phyloP scores from a whole-genome alignment of 2,797 vertebrate species.

The Sebastes minor region DNA sequence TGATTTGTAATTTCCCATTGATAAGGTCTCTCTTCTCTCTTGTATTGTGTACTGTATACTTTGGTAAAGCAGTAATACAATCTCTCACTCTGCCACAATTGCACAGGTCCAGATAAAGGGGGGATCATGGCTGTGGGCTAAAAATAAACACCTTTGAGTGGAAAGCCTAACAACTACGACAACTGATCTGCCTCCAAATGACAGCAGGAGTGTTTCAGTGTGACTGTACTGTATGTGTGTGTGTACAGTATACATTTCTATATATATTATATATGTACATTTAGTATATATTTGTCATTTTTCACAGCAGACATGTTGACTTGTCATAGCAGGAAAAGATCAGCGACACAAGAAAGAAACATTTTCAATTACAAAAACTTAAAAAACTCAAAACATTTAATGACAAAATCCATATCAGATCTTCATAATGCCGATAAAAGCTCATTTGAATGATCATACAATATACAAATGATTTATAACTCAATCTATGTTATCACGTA shows the following conservation, averaged over 20 bases:
- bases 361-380: not conserved
- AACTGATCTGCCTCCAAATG: conserved; percentile 71
- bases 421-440: not conserved
- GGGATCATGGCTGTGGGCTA: conserved; percentile 86
- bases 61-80: conserved; percentile 76
- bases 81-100: conserved; percentile 71
- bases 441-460: not conserved
- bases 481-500: not conserved
- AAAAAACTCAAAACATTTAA: not conserved
- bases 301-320: not conserved
- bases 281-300: not conserved
- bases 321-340: not conserved
- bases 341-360: too few relatives aligned
- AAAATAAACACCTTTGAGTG: conserved; percentile 90
- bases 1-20: conserved; percentile 99
- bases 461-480: not conserved
- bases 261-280: not conserved
- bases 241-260: not conserved
- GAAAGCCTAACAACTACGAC: conserved; percentile 89
- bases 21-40: conserved; percentile 52
- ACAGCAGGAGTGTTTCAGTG: conserved; percentile 5
- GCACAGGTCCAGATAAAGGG: conserved; percentile 81
- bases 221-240: not conserved
- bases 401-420: not conserved
- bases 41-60: conserved; percentile 51